Base-by-base conservation (phyloP, 2,888 invertebrate genomes). In the Strigamia maritima region DNA sequence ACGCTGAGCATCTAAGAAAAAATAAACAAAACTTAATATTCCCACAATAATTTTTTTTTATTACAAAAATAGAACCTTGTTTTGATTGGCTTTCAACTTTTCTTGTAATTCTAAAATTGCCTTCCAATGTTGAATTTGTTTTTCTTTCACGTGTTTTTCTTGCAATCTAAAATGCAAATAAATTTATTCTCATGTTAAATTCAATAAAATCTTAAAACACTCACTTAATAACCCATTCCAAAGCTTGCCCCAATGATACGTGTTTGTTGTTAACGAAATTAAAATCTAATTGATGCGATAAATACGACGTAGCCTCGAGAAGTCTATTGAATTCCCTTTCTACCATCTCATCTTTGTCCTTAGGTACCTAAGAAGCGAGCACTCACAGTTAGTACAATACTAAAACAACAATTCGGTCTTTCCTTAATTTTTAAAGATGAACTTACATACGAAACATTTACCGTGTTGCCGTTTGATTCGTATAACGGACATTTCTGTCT, bases 341-440 rank as follows among this genome's bases (percentile, higher is more conserved):
- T 76, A 98, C 97, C 93, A 98, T 95, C 88, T 97, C 97, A 88
- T 98, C 98, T 86, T 97, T 98, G 85, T 97, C 95, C 87, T 97
- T 96, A 22, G 96, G 94, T 54, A 98, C 89, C 89, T 90, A 82
- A 19, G 81, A 81, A 80, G 40, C 76, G 24, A 22, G n/a, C n/a
- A n/a, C n/a, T n/a, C n/a, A 76, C 2, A 76, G 24, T 24, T 22
- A 14, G 19, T 65, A 26, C 3, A 49, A n/a, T n/a, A n/a, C n/a
- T n/a, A n/a, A n/a, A n/a, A n/a, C n/a, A n/a, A n/a, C n/a, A n/a
- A n/a, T n/a, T n/a, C n/a, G n/a, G n/a, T n/a, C n/a, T n/a, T n/a
- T n/a, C n/a, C n/a, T n/a, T n/a, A n/a, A n/a, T n/a, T n/a, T n/a
- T n/a, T n/a, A n/a, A n/a, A n/a, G n/a, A n/a, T n/a, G n/a, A n/a